Evolutionary conservation across 2,113 vertebrate species (phyloP).

Genomic region (Zootoca vivipara): DNA sequence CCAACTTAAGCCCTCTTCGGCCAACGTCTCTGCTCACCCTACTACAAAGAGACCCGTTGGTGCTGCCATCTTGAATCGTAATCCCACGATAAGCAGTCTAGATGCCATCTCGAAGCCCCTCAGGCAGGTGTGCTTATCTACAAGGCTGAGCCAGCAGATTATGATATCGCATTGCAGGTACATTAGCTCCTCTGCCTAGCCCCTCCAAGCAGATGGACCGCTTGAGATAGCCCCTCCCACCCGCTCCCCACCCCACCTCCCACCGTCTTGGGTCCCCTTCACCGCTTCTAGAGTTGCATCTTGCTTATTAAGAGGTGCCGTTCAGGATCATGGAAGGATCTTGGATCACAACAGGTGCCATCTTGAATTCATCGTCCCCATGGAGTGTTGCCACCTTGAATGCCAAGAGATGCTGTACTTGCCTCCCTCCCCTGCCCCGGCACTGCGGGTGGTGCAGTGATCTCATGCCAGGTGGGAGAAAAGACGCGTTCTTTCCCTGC

Average conservation of each 20-base stretch:
- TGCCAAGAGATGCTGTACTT: not conserved
- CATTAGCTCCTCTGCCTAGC: not conserved
- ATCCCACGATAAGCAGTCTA: not conserved
- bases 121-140: not conserved
- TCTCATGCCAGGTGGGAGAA: not conserved
- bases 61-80: not conserved
- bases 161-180: not conserved
- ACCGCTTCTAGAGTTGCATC: constrained; percentile 9
- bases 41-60: not conserved
- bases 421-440: not conserved
- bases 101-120: not conserved
- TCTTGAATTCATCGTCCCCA: not conserved
- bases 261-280: constrained; percentile 15
- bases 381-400: not conserved
- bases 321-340: not conserved
- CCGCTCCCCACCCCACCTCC: not conserved
- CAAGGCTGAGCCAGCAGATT: not conserved
- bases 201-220: not conserved
- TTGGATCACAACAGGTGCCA: not conserved
- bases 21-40: not conserved
- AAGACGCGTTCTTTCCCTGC: not conserved
- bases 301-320: not conserved
- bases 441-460: not conserved
- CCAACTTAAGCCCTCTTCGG: not conserved
- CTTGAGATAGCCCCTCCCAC: not conserved